Percentiles rank a stretch among this genome's conserved stretches.
These are phyloP conservation scores for Nomada fabriciana DNA, from an alignment of 2,888 invertebrate species.

Conservation along the genomic window DNA sequence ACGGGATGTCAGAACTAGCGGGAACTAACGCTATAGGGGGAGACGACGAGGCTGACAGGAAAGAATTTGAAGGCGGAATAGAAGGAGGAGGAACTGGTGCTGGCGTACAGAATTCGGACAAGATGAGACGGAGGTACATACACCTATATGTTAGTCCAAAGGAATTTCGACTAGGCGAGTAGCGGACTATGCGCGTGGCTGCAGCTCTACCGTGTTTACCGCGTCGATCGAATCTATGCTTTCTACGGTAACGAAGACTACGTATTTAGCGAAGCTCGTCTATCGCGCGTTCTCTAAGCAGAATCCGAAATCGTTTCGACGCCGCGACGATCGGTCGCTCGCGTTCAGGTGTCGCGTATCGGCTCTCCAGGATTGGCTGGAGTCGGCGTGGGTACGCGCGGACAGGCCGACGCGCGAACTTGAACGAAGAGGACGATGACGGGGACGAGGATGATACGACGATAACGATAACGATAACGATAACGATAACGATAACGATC, in stretches of 20 bases:
- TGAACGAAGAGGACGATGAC: constrained; percentile 1
- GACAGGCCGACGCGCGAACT: too few relatives aligned
- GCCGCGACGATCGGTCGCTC: constrained; percentile 26
- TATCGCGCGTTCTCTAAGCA: constrained; percentile 44
- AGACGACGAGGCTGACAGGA: neutral
- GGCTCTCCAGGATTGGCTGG: neutral
- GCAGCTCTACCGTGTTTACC: neutral
- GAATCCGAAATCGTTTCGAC: constrained; percentile 20
- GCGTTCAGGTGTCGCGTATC: neutral
- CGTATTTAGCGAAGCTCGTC: constrained; percentile 10
- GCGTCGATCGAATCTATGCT: neutral
- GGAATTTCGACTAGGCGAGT: constrained; percentile 4
- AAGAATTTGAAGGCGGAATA: neutral
- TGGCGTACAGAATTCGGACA: neutral
- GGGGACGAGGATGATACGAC: neutral
- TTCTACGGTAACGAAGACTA: neutral
- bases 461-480: constrained; percentile 22
- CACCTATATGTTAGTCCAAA: neutral
- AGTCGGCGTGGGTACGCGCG: constrained; percentile 50
- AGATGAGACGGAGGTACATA: neutral
- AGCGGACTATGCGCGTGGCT: neutral
- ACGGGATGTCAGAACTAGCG: constrained; percentile 14
- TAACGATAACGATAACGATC: constrained; percentile 41
- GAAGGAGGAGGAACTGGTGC: neutral
- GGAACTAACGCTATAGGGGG: neutral